These are phyloP conservation scores for Oncorhynchus kisutch DNA, from an alignment of 2,113 vertebrate species.

Conservation along the genomic window DNA sequence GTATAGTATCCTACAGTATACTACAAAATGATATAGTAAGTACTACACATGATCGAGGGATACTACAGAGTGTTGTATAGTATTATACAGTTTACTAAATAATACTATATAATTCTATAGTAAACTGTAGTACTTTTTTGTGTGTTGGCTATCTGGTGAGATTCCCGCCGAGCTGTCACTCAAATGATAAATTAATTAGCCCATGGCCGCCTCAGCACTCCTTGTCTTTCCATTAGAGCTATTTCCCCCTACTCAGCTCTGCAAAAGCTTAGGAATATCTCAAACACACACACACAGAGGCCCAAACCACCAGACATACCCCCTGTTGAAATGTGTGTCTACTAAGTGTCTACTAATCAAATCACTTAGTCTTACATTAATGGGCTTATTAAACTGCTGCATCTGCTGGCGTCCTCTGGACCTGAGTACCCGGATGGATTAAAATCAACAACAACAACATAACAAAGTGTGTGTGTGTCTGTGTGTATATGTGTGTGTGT, in stretches of 20 bases:
- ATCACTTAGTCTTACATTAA: constrained; percentile 35
- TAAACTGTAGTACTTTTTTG: too few species aligned
- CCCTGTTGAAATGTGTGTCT: constrained; percentile 27
- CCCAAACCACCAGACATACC: constrained; percentile 21
- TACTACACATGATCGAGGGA: too few species aligned
- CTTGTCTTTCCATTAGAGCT: constrained; percentile 28
- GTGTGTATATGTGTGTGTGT: background rate
- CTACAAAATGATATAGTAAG: too few species aligned
- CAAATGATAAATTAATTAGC: constrained; percentile 63
- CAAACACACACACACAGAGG: constrained; percentile 3
- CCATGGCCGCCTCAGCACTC: constrained; percentile 18
- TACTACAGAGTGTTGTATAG: too few species aligned
- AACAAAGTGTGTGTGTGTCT: too few species aligned
- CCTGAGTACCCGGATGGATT: constrained; percentile 20
- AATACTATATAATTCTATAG: too few species aligned
- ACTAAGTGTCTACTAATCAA: constrained; percentile 33
- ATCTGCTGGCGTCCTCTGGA: constrained; percentile 14
- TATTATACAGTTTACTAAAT: too few species aligned
- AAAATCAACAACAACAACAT: constrained; percentile 21
- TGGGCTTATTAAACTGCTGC: constrained; percentile 45
- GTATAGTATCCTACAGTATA: too few species aligned
- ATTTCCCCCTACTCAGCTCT: background rate
- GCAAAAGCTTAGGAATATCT: constrained; percentile 20
- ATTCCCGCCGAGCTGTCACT: constrained; percentile 49
- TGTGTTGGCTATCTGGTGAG: too few species aligned